These are phyloP conservation scores for Dryoscopus gambensis DNA, from an alignment of 2,113 vertebrate genomes.

Conservation along the genomic window DNA sequence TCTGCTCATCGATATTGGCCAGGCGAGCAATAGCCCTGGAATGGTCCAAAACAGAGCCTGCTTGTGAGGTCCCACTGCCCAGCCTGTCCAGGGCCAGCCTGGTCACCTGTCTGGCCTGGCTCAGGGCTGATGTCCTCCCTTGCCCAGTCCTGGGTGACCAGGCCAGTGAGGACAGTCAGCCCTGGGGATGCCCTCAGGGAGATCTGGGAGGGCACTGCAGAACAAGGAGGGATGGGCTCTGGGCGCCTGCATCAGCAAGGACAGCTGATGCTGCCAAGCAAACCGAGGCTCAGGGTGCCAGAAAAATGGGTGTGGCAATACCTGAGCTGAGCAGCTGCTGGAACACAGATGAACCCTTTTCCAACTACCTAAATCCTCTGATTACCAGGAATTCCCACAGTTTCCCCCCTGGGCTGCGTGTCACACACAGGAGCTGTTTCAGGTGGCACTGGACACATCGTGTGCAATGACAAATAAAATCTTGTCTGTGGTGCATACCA, in stretches of 20 bases:
- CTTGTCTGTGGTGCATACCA: background rate
- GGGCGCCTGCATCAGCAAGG: background rate
- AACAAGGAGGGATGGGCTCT: background rate
- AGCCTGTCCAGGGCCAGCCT: background rate
- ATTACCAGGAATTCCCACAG: background rate
- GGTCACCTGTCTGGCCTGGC: no score
- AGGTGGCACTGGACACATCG: background rate
- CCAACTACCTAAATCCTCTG: background rate
- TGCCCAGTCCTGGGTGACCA: background rate
- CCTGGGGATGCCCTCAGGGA: rapidly evolving
- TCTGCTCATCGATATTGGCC: conserved; percentile 82
- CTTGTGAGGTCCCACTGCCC: background rate
- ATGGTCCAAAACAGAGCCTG: background rate
- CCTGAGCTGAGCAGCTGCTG: background rate
- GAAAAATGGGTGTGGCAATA: background rate
- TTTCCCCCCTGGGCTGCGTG: rapidly evolving
- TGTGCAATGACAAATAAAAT: background rate
- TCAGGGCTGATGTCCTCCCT: background rate
- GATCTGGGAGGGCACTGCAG: background rate
- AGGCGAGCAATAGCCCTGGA: conserved; percentile 90
- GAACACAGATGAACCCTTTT: background rate
- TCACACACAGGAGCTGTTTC: background rate
- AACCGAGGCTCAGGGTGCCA: background rate
- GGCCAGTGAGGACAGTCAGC: background rate
- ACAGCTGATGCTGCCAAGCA: background rate